A percentile compares a stretch with the other conserved stretches of the same genome.
Conservation (phyloP, 2,113 vertebrate genomes). For the Lipophrys pholis region DNA sequence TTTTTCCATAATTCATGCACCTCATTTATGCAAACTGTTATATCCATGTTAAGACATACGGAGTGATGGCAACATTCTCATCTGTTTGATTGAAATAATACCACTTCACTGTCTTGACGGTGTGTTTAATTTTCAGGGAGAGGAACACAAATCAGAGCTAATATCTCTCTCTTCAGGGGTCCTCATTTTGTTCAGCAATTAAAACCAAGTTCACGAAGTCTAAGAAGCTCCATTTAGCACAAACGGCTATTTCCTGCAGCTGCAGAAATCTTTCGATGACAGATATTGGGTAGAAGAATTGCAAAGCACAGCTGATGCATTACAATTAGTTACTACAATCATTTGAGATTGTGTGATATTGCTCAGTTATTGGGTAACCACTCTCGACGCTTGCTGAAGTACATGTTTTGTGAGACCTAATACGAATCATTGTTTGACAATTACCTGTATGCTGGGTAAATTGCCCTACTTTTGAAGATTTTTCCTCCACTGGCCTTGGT, state of each 20-base stretch:
- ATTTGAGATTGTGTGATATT: not conserved
- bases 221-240: not conserved
- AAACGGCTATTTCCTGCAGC: not conserved
- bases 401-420: not conserved
- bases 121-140: not conserved
- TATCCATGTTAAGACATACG: not conserved
- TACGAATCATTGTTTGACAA: not conserved
- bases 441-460: conserved; percentile 3
- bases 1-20: no score
- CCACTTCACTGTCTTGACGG: not conserved
- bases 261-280: not conserved
- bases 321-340: conserved; percentile 19
- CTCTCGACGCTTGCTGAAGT: not conserved
- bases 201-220: not conserved
- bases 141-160: not conserved
- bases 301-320: conserved; percentile 10
- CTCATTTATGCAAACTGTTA: not conserved
- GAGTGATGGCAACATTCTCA: not conserved
- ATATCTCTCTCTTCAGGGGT: not conserved
- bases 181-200: not conserved
- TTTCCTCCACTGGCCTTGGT: conserved; percentile 9
- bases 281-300: not conserved
- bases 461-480: not conserved
- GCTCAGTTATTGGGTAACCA: not conserved
- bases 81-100: not conserved